Evolutionary conservation across 2,113 vertebrate genomes (phyloP).

Genomic region (Psittacula cyanocephala): DNA sequence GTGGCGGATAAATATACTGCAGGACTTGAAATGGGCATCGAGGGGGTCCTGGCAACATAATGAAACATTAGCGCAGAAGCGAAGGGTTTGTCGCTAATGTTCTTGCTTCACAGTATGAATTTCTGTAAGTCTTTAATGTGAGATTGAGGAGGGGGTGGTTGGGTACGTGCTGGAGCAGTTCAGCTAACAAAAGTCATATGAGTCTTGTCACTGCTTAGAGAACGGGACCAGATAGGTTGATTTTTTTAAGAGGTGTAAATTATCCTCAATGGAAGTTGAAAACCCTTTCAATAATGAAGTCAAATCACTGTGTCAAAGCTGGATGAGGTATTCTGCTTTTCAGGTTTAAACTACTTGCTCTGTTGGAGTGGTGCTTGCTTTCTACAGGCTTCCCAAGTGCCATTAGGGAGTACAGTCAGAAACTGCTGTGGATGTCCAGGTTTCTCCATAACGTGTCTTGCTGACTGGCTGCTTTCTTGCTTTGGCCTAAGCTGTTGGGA

Average conservation of each 20-base stretch:
- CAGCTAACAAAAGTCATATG: background rate
- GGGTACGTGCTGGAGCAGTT: background rate
- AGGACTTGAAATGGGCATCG: fast-evolving
- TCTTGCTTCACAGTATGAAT: background rate
- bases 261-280: background rate
- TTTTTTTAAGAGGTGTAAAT: background rate
- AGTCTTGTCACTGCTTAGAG: background rate
- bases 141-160: background rate
- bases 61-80: background rate
- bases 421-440: background rate
- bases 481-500: background rate
- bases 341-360: background rate
- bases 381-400: background rate
- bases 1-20: background rate
- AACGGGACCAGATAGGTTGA: background rate
- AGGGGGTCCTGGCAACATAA: background rate
- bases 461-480: background rate
- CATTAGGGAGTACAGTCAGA: background rate
- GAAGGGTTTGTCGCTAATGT: background rate
- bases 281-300: background rate
- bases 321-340: background rate
- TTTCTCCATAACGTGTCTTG: background rate
- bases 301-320: background rate
- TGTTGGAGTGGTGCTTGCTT: fast-evolving
- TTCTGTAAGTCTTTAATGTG: background rate